Percentiles rank a stretch among this genome's conserved stretches.
phyloP scores from a whole-genome alignment of 1,140 invertebrate species.

The Plutomurus gul region DNA sequence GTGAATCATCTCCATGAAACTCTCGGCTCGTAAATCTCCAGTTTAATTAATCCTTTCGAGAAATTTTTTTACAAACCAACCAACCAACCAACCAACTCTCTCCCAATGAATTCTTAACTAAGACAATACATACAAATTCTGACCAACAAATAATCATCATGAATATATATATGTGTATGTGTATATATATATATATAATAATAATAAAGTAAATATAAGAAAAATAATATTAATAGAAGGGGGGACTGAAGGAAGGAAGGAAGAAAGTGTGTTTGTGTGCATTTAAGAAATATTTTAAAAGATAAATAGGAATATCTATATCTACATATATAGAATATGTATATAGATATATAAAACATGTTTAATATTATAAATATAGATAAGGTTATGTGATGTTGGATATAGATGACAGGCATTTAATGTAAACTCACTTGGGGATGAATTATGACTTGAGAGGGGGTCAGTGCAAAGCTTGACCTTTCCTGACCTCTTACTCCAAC shows the following conservation, averaged over 20 bases:
- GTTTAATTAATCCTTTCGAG: slow-evolving; percentile 47
- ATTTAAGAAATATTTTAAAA: too few species aligned
- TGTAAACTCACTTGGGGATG: slow-evolving; percentile 50
- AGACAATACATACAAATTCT: background rate
- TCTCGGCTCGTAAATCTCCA: slow-evolving; percentile 43
- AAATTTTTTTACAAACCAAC: too few species aligned
- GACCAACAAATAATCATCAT: background rate
- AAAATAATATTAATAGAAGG: too few species aligned
- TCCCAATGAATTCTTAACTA: slow-evolving; percentile 1
- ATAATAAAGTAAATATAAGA: too few species aligned
- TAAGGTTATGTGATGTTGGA: too few species aligned
- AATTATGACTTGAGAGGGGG: slow-evolving; percentile 49
- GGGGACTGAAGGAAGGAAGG: too few species aligned
- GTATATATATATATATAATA: too few species aligned
- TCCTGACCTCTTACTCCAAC: slow-evolving; percentile 1
- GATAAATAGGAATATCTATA: too few species aligned
- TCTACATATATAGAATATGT: too few species aligned
- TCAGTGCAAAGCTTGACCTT: slow-evolving; percentile 36
- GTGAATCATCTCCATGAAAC: slow-evolving; percentile 18
- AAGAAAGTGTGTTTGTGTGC: too few species aligned
- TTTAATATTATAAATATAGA: too few species aligned
- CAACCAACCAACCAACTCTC: background rate
- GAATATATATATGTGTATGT: background rate
- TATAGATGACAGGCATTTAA: slow-evolving; percentile 46
- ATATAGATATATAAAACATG: too few species aligned